Conservation (phyloP, 2,113 vertebrate species). For the Osmerus mordax region DNA sequence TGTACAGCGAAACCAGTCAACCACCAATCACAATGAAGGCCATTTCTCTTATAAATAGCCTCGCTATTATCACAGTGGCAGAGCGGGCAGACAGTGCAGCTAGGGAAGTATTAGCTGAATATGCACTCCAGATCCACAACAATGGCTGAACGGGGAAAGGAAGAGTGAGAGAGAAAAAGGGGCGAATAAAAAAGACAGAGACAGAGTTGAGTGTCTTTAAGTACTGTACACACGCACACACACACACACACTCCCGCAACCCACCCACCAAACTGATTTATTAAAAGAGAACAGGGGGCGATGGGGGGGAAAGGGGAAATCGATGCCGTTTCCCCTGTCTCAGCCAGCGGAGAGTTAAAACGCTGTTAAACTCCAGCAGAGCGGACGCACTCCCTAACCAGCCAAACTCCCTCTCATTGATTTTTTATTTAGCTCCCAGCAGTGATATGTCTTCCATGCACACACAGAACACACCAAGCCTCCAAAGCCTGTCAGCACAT, state of each 20-base stretch:
- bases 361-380: constrained; percentile 55
- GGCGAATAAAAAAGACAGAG: too few species aligned
- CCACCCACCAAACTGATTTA: constrained; percentile 59
- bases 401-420: constrained; percentile 52
- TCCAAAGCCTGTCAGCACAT: constrained; percentile 57
- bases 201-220: neutral
- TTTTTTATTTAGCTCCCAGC: constrained; percentile 71
- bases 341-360: constrained; percentile 65
- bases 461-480: constrained; percentile 32
- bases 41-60: too few species aligned
- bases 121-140: neutral
- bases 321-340: constrained; percentile 60
- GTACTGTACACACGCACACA: constrained; percentile 18
- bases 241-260: constrained; percentile 2
- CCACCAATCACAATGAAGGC: too few species aligned
- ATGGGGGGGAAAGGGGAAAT: constrained; percentile 55
- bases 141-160: neutral
- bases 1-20: too few species aligned
- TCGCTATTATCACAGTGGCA: too few species aligned
- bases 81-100: too few species aligned
- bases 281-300: constrained; percentile 62
- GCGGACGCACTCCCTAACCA: constrained; percentile 56
- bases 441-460: constrained; percentile 55
- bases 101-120: too few species aligned
- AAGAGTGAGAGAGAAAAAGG: too few species aligned